Base-by-base conservation (phyloP, 2,888 invertebrate genomes). In the Agrochola litura region DNA sequence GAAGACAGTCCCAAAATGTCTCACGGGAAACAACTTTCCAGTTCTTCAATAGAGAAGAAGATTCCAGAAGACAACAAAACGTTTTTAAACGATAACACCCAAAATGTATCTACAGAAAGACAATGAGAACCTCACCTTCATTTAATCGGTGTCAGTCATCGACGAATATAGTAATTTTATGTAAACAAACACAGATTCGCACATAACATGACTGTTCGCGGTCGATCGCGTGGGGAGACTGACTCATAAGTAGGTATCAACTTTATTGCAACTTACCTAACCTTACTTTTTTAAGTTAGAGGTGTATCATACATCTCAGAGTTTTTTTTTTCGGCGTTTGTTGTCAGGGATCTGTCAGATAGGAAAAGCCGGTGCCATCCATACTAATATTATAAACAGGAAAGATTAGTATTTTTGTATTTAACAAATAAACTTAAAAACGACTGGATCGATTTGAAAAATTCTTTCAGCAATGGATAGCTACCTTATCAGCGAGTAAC, bases 141-240 rank as follows among this genome's bases (percentile, higher is more conserved):
- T 58, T 19, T 37, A 37, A 14, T 43, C 41, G 16, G 12, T 22
- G n/a, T 65, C 58, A 65, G 73, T 85, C 88, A 81, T 75, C 80
- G 76, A 77, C 77, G 60, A 81, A 79, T 86, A 64, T 73, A 71
- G 64, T 79, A 25, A 61, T 65, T 43, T 73, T 64, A 63, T 14
- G 67, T 77, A 86, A 86, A 84, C 74, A 84, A 72, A 37, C 67
- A 69, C 70, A 65, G 19, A 66, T 14, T 60, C 30, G 37, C 60
- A 79, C 65, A 30, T 5, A 6, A 81, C 84, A 82, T 83, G 83
- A 72, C 87, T 74, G 67, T 8, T 65, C 88, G 63, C 74, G 64
- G 1, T 46, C 43, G 46, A 69, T 41, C 41, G 72, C 86, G 72
- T 79, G 82, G 80, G 75, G 76, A 86, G 66, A 89, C 89, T 89